These are phyloP conservation scores for Herminia tarsipennalis DNA, from an alignment of 2,888 invertebrate species.

Conservation along the genomic window DNA sequence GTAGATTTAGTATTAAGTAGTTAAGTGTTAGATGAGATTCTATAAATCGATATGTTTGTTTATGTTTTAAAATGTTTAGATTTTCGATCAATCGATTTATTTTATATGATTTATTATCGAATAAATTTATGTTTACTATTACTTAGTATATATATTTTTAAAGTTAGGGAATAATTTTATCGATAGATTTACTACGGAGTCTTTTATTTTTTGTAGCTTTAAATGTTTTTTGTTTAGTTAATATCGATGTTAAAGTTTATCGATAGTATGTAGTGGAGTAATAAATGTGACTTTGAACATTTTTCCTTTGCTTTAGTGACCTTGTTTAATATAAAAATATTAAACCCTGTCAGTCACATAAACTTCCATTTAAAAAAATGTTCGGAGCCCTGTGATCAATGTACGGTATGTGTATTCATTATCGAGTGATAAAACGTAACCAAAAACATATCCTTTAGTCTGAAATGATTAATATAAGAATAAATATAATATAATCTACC, in stretches of 20 bases:
- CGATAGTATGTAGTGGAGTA: constrained; percentile 65
- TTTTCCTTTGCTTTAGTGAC: constrained; percentile 35
- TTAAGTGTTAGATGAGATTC: constrained; percentile 73
- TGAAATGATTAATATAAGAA: constrained; percentile 64
- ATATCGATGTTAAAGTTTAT: constrained; percentile 53
- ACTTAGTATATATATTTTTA: constrained; percentile 13
- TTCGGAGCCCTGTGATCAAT: constrained; percentile 35
- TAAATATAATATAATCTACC: constrained; percentile 47
- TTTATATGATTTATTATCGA: constrained; percentile 13
- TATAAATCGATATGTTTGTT: constrained; percentile 57
- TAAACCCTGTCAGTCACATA: neutral
- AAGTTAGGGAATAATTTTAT: constrained; percentile 37
- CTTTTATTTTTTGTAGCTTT: constrained; percentile 29
- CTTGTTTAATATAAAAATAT: neutral
- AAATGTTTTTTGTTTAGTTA: constrained; percentile 47
- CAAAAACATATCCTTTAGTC: constrained; percentile 82
- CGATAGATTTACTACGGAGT: constrained; percentile 32
- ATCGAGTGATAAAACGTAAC: constrained; percentile 75
- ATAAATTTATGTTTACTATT: constrained; percentile 6
- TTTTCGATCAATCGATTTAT: constrained; percentile 22
- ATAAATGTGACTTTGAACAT: constrained; percentile 81
- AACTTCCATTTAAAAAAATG: constrained; percentile 11
- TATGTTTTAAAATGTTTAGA: constrained; percentile 39
- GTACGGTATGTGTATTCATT: constrained; percentile 31
- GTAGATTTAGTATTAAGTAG: constrained; percentile 69